Conservation (phyloP, 2,797 vertebrate genomes). For the Cuculus canorus region DNA sequence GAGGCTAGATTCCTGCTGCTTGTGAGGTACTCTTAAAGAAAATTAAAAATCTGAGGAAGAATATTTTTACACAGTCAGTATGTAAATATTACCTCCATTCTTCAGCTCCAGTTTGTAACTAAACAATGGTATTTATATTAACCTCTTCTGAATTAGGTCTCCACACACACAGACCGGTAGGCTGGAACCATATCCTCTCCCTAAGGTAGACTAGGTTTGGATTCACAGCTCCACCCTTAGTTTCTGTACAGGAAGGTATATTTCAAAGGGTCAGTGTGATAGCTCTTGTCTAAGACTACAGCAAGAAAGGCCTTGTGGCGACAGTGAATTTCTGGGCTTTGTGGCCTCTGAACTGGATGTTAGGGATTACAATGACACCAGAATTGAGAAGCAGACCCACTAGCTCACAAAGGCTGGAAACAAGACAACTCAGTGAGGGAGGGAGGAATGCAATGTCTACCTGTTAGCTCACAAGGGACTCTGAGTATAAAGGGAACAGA, state of each 20-base stretch:
- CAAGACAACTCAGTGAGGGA: neutral
- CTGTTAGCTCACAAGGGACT: neutral
- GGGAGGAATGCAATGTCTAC: neutral
- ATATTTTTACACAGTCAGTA: neutral
- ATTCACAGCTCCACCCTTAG: neutral
- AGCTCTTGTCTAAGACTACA: neutral
- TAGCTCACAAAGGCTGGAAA: neutral
- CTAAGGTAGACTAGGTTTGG: neutral
- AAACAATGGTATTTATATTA: neutral
- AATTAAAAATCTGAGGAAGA: neutral
- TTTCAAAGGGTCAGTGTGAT: neutral
- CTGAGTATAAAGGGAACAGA: neutral
- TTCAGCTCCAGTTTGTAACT: neutral
- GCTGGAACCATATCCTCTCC: neutral
- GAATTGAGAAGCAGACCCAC: neutral
- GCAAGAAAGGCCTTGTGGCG: neutral
- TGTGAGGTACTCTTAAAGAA: neutral
- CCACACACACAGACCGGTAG: neutral
- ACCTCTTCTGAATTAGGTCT: neutral
- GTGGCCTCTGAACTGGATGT: neutral
- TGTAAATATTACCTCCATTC: neutral
- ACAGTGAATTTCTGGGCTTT: neutral
- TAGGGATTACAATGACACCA: neutral
- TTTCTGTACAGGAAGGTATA: neutral
- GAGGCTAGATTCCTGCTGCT: neutral